Percentiles rank a stretch among this genome's conserved stretches.
Evolutionary conservation across 2,113 vertebrate genomes (phyloP).

Genomic region (Triplophysa rosa): DNA sequence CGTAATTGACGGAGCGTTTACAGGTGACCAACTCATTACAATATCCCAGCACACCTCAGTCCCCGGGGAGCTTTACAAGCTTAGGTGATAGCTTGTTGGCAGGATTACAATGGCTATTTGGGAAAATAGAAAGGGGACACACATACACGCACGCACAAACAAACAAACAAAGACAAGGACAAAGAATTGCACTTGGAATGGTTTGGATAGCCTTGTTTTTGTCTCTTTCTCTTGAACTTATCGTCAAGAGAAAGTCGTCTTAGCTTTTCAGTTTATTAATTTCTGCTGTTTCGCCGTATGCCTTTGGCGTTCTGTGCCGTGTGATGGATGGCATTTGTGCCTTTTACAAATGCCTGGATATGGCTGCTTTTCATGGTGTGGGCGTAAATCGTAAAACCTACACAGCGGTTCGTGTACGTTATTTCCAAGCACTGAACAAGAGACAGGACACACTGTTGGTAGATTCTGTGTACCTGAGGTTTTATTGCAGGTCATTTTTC

Average conservation of each 20-base stretch:
- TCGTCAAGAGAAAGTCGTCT: neutral
- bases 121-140: neutral
- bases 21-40: conserved; percentile 29
- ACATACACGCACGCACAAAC: neutral
- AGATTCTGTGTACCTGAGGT: neutral
- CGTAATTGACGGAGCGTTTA: conserved; percentile 1
- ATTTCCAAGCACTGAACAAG: neutral
- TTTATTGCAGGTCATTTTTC: neutral
- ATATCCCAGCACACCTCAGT: neutral
- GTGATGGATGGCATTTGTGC: conserved; percentile 26
- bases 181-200: neutral
- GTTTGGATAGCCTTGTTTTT: conserved; percentile 12
- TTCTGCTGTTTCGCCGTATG: conserved; percentile 27
- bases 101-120: neutral
- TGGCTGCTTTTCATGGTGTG: conserved; percentile 9
- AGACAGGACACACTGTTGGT: neutral
- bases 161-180: neutral
- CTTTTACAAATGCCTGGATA: conserved; percentile 19
- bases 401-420: neutral
- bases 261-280: neutral
- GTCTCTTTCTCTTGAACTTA: conserved; percentile 19
- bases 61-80: conserved; percentile 16
- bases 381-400: conserved; percentile 18
- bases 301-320: conserved; percentile 17
- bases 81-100: neutral